These are phyloP conservation scores for Beris chalybata DNA, from an alignment of 2,888 invertebrate genomes.

Conservation along the genomic window DNA sequence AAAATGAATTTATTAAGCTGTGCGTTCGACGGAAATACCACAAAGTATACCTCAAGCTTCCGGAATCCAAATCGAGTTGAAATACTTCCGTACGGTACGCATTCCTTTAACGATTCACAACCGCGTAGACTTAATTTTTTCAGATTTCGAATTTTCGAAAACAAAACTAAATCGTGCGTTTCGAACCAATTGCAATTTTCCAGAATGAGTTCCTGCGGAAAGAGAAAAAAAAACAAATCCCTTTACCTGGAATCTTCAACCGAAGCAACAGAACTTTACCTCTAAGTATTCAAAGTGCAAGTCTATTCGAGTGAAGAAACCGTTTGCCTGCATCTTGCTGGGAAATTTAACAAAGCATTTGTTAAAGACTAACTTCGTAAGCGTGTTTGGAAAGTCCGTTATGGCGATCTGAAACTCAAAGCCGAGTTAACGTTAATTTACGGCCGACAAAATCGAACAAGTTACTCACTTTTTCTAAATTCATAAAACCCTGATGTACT, in stretches of 20 bases:
- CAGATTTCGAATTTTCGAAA: constrained; percentile 69
- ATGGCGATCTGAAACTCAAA: constrained; percentile 61
- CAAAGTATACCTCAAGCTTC: constrained; percentile 47
- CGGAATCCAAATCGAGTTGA: constrained; percentile 70
- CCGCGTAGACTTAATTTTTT: constrained; percentile 65
- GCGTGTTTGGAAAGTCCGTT: constrained; percentile 64
- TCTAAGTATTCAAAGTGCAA: constrained; percentile 48
- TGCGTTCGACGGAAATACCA: no score
- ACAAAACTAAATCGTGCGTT: constrained; percentile 69
- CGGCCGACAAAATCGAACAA: neutral
- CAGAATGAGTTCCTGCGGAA: constrained; percentile 66
- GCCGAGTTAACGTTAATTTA: no score
- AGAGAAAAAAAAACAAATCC: constrained; percentile 30
- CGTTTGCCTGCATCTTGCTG: constrained; percentile 43
- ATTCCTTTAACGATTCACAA: constrained; percentile 69
- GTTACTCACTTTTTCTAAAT: constrained; percentile 49
- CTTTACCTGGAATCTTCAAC: constrained; percentile 10
- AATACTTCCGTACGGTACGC: constrained; percentile 75
- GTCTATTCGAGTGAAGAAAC: constrained; percentile 53
- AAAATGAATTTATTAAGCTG: constrained; percentile 31
- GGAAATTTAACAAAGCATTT: constrained; percentile 49
- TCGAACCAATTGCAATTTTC: constrained; percentile 76
- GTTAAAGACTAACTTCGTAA: constrained; percentile 61
- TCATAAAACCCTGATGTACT: constrained; percentile 51
- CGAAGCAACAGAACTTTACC: constrained; percentile 41